Conservation (phyloP, 1,140 invertebrate genomes). For the Heliconius melpomene region DNA sequence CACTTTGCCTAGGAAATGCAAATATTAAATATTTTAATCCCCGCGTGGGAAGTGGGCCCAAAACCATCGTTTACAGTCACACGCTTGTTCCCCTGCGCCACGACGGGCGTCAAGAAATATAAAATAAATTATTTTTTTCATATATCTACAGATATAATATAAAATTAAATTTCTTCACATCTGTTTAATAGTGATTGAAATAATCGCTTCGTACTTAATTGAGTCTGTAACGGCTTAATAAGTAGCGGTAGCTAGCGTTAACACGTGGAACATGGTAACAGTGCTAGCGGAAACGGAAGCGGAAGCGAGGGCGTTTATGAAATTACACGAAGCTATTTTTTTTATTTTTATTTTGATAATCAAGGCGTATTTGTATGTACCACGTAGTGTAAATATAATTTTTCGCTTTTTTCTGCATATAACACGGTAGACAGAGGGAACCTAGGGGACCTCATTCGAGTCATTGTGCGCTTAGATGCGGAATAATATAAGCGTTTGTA, state of each 20-base stretch:
- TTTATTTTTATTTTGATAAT: neutral
- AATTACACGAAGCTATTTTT: neutral
- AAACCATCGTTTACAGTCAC: neutral
- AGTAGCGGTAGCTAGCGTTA: constrained; percentile 26
- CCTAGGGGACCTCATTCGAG: too few species aligned
- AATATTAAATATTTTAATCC: too few species aligned
- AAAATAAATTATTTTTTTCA: too few species aligned
- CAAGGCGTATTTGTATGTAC: neutral
- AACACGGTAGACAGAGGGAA: too few species aligned
- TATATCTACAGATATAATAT: neutral
- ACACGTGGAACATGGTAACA: constrained; percentile 3
- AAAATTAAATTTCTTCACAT: constrained; percentile 2
- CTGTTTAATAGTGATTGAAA: constrained; percentile 36
- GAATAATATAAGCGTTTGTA: too few species aligned
- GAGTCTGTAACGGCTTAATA: constrained; percentile 32
- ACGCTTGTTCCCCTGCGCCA: neutral
- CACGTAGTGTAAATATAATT: too few species aligned
- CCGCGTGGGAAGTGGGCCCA: neutral
- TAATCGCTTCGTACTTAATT: constrained; percentile 31
- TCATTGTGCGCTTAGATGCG: too few species aligned
- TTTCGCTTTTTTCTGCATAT: too few species aligned
- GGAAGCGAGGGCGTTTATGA: constrained; percentile 3
- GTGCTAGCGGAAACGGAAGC: constrained; percentile 18
- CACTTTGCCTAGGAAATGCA: too few species aligned
- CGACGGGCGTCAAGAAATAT: neutral